Evolutionary conservation across 2,888 invertebrate species (phyloP).

Genomic region (Orthosia gracilis): DNA sequence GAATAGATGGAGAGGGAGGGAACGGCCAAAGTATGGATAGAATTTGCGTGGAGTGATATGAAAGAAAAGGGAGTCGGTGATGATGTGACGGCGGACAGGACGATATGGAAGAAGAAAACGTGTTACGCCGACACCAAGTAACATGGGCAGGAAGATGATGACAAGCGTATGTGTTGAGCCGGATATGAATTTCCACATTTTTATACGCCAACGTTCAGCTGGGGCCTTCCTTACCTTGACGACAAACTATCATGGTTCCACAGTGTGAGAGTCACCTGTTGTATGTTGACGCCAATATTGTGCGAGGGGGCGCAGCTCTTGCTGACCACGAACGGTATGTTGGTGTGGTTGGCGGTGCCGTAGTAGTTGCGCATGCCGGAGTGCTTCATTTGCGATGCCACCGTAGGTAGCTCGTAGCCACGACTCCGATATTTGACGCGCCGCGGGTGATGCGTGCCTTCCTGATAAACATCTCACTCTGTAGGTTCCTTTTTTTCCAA

Average conservation of each 20-base stretch:
- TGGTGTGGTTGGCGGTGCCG: conserved; percentile 81
- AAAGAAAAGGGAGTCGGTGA: no score
- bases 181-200: background rate
- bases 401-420: conserved; percentile 92
- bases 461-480: conserved; percentile 1
- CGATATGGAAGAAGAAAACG: no score
- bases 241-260: no score
- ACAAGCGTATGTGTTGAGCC: background rate
- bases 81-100: no score
- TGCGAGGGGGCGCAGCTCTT: conserved; percentile 92
- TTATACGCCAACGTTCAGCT: background rate
- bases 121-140: no score
- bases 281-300: conserved; percentile 92
- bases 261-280: conserved; percentile 83
- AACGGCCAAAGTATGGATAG: no score
- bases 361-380: conserved; percentile 90
- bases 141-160: no score
- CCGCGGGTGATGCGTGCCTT: conserved; percentile 64
- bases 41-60: no score
- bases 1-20: no score
- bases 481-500: no score
- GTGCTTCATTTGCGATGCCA: conserved; percentile 93
- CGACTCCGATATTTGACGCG: conserved; percentile 81
- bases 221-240: no score
- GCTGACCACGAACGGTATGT: conserved; percentile 92